Conservation (phyloP, 2,888 invertebrate species). For the Chesias legatella region DNA sequence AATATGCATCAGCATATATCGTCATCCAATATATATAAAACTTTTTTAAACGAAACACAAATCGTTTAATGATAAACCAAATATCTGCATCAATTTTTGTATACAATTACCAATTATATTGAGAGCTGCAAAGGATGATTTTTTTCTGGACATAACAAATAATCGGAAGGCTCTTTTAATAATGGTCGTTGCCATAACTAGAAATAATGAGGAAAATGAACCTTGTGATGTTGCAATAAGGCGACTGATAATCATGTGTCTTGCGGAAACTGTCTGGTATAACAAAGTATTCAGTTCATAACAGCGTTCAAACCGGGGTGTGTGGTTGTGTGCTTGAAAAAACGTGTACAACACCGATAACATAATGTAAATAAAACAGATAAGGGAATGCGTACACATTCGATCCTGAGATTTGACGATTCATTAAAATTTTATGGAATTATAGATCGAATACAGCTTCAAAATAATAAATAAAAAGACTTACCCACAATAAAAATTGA, state of each 20-base stretch:
- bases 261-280: background rate
- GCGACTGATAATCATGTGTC: slow-evolving; percentile 9
- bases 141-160: background rate
- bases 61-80: too few species aligned
- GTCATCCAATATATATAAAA: too few species aligned
- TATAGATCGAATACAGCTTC: too few species aligned
- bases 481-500: too few species aligned
- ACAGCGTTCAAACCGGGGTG: background rate
- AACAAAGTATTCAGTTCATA: slow-evolving; percentile 3
- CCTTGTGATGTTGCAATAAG: slow-evolving; percentile 5
- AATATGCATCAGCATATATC: too few species aligned
- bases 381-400: slow-evolving; percentile 1
- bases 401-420: background rate
- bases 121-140: slow-evolving; percentile 1
- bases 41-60: too few species aligned
- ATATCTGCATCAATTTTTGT: slow-evolving; percentile 2
- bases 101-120: slow-evolving; percentile 9
- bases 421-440: background rate
- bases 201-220: background rate
- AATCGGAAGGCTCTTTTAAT: slow-evolving; percentile 2
- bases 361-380: slow-evolving; percentile 16
- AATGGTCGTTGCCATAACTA: slow-evolving; percentile 2
- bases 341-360: slow-evolving; percentile 7
- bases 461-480: background rate
- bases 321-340: slow-evolving; percentile 9